A percentile compares a stretch with the other conserved stretches of the same genome.
These are phyloP conservation scores for Exocentrus adspersus DNA, from an alignment of 2,888 invertebrate genomes.

Conservation along the genomic window DNA sequence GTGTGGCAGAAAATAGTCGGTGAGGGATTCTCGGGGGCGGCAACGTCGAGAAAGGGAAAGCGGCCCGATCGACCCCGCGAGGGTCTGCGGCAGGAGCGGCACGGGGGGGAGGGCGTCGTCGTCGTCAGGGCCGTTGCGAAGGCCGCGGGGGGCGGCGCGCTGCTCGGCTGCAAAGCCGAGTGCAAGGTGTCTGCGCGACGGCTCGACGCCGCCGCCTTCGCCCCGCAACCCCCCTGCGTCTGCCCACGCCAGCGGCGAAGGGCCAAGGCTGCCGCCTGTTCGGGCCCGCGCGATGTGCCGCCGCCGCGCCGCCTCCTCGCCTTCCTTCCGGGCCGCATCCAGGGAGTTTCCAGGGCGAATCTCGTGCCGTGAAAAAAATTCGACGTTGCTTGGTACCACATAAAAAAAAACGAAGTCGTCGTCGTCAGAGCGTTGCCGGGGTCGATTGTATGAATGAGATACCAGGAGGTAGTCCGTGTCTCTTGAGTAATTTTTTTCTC, in stretches of 20 bases:
- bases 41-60: conserved; percentile 46
- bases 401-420: background rate
- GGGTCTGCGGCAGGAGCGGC: conserved; percentile 44
- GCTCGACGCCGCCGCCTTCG: conserved; percentile 36
- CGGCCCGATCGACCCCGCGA: conserved; percentile 47
- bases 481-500: too few species aligned
- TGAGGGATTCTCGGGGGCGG: conserved; percentile 32
- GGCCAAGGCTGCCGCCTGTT: conserved; percentile 52
- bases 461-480: too few species aligned
- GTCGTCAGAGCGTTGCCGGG: background rate
- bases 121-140: conserved; percentile 49
- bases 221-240: conserved; percentile 27
- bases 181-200: conserved; percentile 66
- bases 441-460: too few species aligned
- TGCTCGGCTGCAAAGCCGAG: conserved; percentile 60
- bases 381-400: background rate
- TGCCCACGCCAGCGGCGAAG: conserved; percentile 45
- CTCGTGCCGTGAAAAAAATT: background rate
- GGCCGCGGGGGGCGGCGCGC: conserved; percentile 55
- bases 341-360: background rate
- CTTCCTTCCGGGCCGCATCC: conserved; percentile 7
- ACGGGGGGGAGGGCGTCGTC: conserved; percentile 40
- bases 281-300: conserved; percentile 1
- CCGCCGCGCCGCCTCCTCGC: background rate
- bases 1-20: too few species aligned